Conservation (phyloP, 2,797 vertebrate species). For the Triplophysa yarkandensis region DNA sequence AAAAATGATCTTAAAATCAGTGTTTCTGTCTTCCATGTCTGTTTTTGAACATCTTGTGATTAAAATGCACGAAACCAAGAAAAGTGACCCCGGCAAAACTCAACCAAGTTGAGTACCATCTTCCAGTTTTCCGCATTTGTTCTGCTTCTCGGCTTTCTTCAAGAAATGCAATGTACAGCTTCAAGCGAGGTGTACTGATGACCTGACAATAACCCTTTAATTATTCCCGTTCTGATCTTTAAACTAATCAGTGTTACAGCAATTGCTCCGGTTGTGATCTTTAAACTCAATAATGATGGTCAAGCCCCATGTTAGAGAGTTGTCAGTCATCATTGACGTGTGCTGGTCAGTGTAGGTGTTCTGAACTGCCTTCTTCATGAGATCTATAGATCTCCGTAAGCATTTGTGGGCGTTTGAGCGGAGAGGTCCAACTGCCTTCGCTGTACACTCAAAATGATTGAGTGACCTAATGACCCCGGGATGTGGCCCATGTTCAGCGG, state of each 20-base stretch:
- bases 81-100: no score
- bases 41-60: background rate
- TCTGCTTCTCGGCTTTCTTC: slow-evolving; percentile 12
- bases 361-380: slow-evolving; percentile 6
- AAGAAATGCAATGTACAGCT: slow-evolving; percentile 9
- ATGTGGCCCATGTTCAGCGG: background rate
- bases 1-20: slow-evolving; percentile 22
- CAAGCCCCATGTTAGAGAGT: background rate
- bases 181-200: slow-evolving; percentile 19
- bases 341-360: slow-evolving; percentile 21
- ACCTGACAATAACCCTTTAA: slow-evolving; percentile 52
- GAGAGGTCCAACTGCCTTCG: slow-evolving; percentile 19
- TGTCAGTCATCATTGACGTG: slow-evolving; percentile 11
- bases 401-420: background rate
- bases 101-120: no score
- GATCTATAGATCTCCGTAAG: slow-evolving; percentile 20
- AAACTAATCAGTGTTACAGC: slow-evolving; percentile 36
- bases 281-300: slow-evolving; percentile 39
- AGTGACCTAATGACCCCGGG: slow-evolving; percentile 22
- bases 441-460: slow-evolving; percentile 19
- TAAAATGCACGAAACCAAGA: background rate
- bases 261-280: slow-evolving; percentile 51
- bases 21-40: background rate
- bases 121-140: no score
- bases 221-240: slow-evolving; percentile 51